Percentiles rank a stretch among this genome's conserved stretches.
Evolutionary conservation across 2,888 invertebrate genomes (phyloP).

Genomic region (Bombylius major): DNA sequence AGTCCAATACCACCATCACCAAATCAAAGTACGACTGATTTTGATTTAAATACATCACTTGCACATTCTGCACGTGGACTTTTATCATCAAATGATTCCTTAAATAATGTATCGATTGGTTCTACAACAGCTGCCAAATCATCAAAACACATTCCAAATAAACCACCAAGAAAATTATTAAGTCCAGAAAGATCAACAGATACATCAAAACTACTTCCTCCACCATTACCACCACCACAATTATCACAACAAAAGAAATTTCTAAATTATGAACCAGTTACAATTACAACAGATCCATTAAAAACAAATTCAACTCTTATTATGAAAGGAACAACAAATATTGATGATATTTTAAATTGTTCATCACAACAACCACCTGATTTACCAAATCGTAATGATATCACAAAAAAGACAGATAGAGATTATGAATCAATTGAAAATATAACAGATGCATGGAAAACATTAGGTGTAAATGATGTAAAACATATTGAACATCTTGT

Average conservation of each 20-base stretch:
- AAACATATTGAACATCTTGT: slow-evolving; percentile 51
- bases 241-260: slow-evolving; percentile 25
- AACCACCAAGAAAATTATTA: slow-evolving; percentile 33
- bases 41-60: slow-evolving; percentile 21
- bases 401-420: slow-evolving; percentile 20
- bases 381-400: slow-evolving; percentile 25
- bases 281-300: slow-evolving; percentile 31
- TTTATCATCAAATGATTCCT: slow-evolving; percentile 31
- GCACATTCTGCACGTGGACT: slow-evolving; percentile 32
- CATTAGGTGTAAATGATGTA: slow-evolving; percentile 60
- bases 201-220: neutral
- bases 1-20: slow-evolving; percentile 64
- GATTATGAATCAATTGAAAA: slow-evolving; percentile 65
- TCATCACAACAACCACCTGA: slow-evolving; percentile 19
- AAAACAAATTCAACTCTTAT: slow-evolving; percentile 29
- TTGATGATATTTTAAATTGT: neutral
- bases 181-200: slow-evolving; percentile 9
- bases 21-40: slow-evolving; percentile 26
- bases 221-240: neutral
- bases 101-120: slow-evolving; percentile 23
- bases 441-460: slow-evolving; percentile 69
- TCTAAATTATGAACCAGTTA: slow-evolving; percentile 33
- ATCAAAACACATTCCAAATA: slow-evolving; percentile 30
- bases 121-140: slow-evolving; percentile 3
- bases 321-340: slow-evolving; percentile 18